Percentiles rank a stretch among this genome's conserved stretches.
Evolutionary conservation across 2,797 vertebrate species (phyloP).

Genomic region (Acanthurus lineatus): DNA sequence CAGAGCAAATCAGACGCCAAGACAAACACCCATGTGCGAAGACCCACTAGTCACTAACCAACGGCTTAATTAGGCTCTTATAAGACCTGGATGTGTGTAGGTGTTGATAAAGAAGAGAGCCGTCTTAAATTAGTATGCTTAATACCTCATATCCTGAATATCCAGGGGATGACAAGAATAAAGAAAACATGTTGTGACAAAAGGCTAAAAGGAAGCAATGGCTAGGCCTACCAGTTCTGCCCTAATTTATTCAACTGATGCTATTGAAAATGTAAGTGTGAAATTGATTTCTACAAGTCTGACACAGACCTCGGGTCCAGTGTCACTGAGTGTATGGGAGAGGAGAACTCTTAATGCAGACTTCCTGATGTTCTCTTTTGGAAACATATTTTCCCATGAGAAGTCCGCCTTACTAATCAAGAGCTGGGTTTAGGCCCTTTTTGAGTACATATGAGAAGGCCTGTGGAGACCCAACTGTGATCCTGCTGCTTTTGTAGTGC

Average conservation of each 20-base stretch:
- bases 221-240: conserved; percentile 18
- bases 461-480: conserved; percentile 53
- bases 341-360: conserved; percentile 41
- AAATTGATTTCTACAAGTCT: conserved; percentile 47
- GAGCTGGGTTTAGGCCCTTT: conserved; percentile 53
- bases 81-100: conserved; percentile 58
- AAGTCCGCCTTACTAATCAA: conserved; percentile 71
- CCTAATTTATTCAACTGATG: conserved; percentile 8
- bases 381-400: conserved; percentile 67
- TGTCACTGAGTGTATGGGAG: conserved; percentile 35
- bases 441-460: conserved; percentile 62
- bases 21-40: conserved; percentile 75
- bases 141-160: conserved; percentile 80
- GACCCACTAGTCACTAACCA: conserved; percentile 64
- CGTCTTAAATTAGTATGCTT: conserved; percentile 59
- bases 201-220: conserved; percentile 19
- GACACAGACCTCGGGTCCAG: conserved; percentile 10
- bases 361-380: conserved; percentile 62
- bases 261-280: conserved; percentile 33
- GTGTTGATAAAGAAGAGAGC: conserved; percentile 56
- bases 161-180: conserved; percentile 45
- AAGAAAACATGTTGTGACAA: conserved; percentile 42
- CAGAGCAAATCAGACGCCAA: conserved; percentile 64
- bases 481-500: conserved; percentile 60
- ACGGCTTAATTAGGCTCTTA: conserved; percentile 72